Conservation (phyloP, 2,888 invertebrate genomes). For the Tetropium fuscum region DNA sequence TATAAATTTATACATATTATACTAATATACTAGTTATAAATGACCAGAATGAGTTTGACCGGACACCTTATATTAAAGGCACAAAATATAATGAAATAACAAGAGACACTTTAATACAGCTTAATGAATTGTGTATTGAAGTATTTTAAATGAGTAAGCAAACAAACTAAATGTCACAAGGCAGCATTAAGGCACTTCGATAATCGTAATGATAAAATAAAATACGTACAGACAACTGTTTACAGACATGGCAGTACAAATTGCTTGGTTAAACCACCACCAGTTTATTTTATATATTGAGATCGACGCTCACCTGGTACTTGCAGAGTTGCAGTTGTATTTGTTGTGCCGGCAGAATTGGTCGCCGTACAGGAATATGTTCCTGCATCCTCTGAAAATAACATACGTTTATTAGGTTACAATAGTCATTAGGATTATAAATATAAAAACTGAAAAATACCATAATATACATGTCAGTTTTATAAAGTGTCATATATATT, state of each 20-base stretch:
- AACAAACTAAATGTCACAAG: slow-evolving; percentile 14
- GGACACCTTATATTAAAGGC: slow-evolving; percentile 10
- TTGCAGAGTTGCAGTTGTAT: slow-evolving; percentile 74
- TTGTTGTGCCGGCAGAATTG: slow-evolving; percentile 76
- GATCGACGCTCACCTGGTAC: slow-evolving; percentile 79
- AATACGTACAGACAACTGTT: slow-evolving; percentile 29
- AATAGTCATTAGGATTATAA: too few species aligned
- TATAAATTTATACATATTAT: slow-evolving; percentile 46
- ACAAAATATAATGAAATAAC: slow-evolving; percentile 9
- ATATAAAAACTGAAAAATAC: too few species aligned
- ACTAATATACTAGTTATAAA: slow-evolving; percentile 41
- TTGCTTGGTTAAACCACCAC: slow-evolving; percentile 52
- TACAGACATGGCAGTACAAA: slow-evolving; percentile 45
- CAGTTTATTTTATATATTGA: slow-evolving; percentile 62
- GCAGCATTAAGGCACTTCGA: slow-evolving; percentile 35
- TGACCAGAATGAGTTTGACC: slow-evolving; percentile 49
- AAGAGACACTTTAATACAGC: slow-evolving; percentile 15
- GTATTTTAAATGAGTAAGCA: slow-evolving; percentile 13
- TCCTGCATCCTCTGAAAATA: slow-evolving; percentile 79
- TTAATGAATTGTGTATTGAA: slow-evolving; percentile 13
- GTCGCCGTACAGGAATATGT: slow-evolving; percentile 80
- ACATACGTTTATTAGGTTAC: too few species aligned
- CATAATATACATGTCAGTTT: too few species aligned
- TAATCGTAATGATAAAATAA: slow-evolving; percentile 19
- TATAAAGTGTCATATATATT: too few species aligned